These are phyloP conservation scores for Urocolius indicus DNA, from an alignment of 2,113 vertebrate genomes.

Conservation along the genomic window DNA sequence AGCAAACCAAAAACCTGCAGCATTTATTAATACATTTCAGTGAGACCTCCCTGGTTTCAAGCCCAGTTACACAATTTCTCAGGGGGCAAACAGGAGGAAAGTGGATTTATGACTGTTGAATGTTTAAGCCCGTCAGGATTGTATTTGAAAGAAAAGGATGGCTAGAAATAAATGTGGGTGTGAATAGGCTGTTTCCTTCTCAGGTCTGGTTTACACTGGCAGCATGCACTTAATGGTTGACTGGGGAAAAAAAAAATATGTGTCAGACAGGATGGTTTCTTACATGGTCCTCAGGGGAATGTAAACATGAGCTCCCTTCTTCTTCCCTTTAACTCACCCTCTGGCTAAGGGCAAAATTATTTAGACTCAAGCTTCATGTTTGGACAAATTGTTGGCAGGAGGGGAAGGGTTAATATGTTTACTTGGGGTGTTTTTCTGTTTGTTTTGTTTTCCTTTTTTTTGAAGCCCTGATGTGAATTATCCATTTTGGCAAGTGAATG, in stretches of 20 bases:
- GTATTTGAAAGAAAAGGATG: background rate
- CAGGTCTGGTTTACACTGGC: constrained; percentile 20
- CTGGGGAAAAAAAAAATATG: background rate
- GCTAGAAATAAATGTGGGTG: constrained; percentile 12
- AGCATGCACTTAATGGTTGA: background rate
- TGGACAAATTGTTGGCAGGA: background rate
- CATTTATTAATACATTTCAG: constrained; percentile 14
- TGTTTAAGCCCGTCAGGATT: background rate
- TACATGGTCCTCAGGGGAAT: background rate
- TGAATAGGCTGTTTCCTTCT: constrained; percentile 49
- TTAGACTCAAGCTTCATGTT: background rate
- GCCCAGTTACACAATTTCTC: background rate
- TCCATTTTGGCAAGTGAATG: constrained; percentile 68
- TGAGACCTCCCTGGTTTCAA: background rate
- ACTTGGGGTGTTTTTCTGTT: constrained; percentile 7
- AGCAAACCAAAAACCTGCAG: background rate
- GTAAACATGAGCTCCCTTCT: background rate
- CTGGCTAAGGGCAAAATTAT: background rate
- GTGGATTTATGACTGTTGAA: background rate
- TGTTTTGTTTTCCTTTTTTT: constrained; percentile 57
- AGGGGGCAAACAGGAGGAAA: background rate
- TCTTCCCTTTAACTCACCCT: background rate
- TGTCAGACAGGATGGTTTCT: constrained; percentile 40
- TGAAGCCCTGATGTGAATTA: constrained; percentile 57
- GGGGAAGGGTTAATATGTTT: constrained; percentile 62